These are phyloP conservation scores for Drosophila monieri DNA, from an alignment of 2,888 invertebrate species.

Conservation along the genomic window DNA sequence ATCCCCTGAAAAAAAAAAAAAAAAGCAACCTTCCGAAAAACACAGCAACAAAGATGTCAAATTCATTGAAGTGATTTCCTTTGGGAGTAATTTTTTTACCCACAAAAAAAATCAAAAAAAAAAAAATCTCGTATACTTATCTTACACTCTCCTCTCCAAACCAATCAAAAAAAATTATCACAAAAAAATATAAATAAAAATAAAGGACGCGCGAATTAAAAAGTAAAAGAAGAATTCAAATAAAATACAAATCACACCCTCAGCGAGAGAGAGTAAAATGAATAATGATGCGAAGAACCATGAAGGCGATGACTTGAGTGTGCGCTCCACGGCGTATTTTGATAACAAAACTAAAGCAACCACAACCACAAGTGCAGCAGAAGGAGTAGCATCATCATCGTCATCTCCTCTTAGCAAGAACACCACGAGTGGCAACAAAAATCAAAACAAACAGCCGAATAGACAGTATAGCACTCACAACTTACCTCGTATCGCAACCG, in stretches of 20 bases:
- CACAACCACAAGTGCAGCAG: conserved; percentile 41
- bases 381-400: conserved; percentile 17
- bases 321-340: conserved; percentile 71
- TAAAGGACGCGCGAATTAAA: conserved; percentile 69
- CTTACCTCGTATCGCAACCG: conserved; percentile 61
- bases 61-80: conserved; percentile 56
- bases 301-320: conserved; percentile 80
- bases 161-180: conserved; percentile 3
- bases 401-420: conserved; percentile 16
- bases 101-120: conserved; percentile 11
- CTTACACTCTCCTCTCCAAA: background rate
- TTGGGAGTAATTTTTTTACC: conserved; percentile 32
- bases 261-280: conserved; percentile 68
- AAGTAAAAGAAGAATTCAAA: conserved; percentile 25
- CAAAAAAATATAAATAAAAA: too few relatives aligned
- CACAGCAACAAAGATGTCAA: conserved; percentile 57
- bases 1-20: too few relatives aligned
- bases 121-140: conserved; percentile 35
- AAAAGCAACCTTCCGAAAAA: conserved; percentile 4
- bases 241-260: conserved; percentile 44
- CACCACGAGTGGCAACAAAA: conserved; percentile 30
- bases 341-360: conserved; percentile 64
- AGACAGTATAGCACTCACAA: conserved; percentile 60
- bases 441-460: conserved; percentile 48
- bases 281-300: conserved; percentile 83